phyloP scores from a whole-genome alignment of 2,797 vertebrate genomes.

The Emydoidea blandingii region DNA sequence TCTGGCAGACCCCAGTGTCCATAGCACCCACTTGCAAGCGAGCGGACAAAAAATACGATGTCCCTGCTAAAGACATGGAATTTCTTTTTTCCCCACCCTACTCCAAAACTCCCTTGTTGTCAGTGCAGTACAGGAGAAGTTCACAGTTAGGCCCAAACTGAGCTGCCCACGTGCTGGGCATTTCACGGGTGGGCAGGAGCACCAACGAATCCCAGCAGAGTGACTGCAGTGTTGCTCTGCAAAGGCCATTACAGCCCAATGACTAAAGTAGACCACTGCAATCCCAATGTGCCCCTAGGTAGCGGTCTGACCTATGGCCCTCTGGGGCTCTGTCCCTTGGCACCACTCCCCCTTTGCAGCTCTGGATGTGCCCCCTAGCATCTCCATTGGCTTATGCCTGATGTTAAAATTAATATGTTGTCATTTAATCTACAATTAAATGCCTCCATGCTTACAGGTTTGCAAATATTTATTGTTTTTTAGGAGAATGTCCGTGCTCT shows the following conservation, averaged over 20 bases:
- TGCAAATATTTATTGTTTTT: neutral
- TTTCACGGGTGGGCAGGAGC: neutral
- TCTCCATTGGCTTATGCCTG: neutral
- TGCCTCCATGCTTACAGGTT: neutral
- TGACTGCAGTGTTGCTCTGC: no score
- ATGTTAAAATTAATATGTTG: neutral
- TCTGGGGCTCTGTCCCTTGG: no score
- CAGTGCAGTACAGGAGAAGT: no score
- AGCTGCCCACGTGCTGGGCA: neutral
- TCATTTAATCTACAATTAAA: neutral
- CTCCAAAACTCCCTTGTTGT: no score
- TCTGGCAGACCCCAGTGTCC: no score
- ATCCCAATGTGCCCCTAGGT: neutral
- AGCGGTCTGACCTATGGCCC: no score
- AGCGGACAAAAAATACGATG: no score
- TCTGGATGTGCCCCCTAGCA: neutral
- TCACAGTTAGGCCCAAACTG: neutral
- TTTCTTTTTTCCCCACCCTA: no score
- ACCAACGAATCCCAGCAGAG: no score
- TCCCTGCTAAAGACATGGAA: no score
- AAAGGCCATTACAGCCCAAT: neutral
- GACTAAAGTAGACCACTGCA: no score
- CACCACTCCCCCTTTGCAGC: neutral
- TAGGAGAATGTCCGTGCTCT: slow-evolving; percentile 94
- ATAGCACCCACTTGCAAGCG: no score